Base-by-base conservation (phyloP, 2,797 vertebrate genomes). In the Prionace glauca region DNA sequence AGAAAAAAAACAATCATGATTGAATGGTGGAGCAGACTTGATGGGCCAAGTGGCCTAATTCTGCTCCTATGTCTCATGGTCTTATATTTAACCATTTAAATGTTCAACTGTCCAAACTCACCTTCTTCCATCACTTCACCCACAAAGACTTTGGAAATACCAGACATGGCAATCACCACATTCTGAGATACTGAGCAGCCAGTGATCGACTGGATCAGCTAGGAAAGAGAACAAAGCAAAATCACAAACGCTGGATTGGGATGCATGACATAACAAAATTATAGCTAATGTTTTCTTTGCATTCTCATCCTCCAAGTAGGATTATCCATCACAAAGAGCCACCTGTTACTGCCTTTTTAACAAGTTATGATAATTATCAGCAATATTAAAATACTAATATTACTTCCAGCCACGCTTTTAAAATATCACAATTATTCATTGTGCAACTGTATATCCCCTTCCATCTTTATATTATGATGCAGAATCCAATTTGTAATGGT, bases 141-240 rank as follows among this genome's bases (percentile, higher is more conserved):
- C 0, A 98, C 98, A 65, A 99, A 99, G 95, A 99, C 99, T 96
- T 99, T 99, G 95, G 99, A 97, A 96, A 99, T 99, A 95, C 99
- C 99, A 0, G 99, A 99, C 99, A 99, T 99, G 74, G 99, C 99
- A 0, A 99, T 99, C 22, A 99, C 99, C 9, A 99, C 99, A n/a
- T 99, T 99, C 98, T 99, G 99, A 92, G 99, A 99, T 96, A 99
- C 99, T 0, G 99, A 99, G 32, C 99, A 99, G 96, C 99, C 99
- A 0, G 99, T 99, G 97, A 99, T 99, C 96, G 99, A 99, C 97
- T 99, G 99, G 97, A 99, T 99, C 87, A 99, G 97, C 99, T 99
- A 92, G 36, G 60, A 95, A 26, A 94, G 22, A 94, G 93, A 74
- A 14, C 12, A 56, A 3, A 3, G 14, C 22, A 95, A 72, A 50